phyloP scores from a whole-genome alignment of 2,113 vertebrate genomes.

The Muscicapa adusta region DNA sequence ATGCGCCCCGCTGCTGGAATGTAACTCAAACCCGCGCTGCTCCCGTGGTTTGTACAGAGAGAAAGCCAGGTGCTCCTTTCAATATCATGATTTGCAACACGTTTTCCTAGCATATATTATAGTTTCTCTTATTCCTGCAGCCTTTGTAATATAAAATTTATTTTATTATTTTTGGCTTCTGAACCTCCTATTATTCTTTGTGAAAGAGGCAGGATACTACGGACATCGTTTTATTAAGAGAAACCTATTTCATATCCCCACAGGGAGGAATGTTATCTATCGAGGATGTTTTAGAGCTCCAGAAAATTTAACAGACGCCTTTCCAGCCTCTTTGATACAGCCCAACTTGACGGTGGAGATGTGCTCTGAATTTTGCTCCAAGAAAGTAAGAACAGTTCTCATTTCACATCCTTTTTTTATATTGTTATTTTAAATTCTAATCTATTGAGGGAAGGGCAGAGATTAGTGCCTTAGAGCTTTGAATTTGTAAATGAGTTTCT shows the following conservation, averaged over 20 bases:
- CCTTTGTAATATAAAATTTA: background rate
- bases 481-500: constrained; percentile 41
- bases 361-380: constrained; percentile 91
- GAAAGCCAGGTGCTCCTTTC: background rate
- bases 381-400: constrained; percentile 81
- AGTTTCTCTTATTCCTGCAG: background rate
- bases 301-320: constrained; percentile 76
- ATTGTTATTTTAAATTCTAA: constrained; percentile 8
- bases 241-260: constrained; percentile 49
- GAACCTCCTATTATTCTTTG: background rate
- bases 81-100: background rate
- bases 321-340: constrained; percentile 77
- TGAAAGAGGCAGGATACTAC: background rate
- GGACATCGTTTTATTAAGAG: constrained; percentile 8
- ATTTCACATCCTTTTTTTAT: background rate
- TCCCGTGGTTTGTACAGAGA: background rate
- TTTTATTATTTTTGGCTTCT: background rate
- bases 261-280: constrained; percentile 86
- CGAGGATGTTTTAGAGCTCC: constrained; percentile 86
- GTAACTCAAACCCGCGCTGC: background rate
- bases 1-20: constrained; percentile 11
- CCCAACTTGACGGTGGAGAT: constrained; percentile 83
- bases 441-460: background rate
- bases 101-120: background rate
- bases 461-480: constrained; percentile 18